A percentile compares a stretch with the other conserved stretches of the same genome.
phyloP scores from a whole-genome alignment of 2,113 vertebrate species.

The Delphinapterus leucas region DNA sequence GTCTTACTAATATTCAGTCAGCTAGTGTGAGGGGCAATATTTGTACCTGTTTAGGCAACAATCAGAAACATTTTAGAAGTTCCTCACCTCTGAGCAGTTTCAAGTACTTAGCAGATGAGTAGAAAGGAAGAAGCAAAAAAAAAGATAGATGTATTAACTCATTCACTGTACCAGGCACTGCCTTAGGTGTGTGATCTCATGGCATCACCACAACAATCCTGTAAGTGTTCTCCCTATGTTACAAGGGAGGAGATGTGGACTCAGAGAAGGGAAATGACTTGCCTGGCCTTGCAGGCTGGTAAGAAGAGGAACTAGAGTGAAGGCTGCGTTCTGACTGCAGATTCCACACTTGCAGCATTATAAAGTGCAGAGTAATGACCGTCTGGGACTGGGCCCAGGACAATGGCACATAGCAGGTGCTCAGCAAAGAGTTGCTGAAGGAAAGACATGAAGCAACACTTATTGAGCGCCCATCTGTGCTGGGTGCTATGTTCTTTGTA shows the following conservation, averaged over 20 bases:
- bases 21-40: neutral
- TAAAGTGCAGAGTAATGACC: neutral
- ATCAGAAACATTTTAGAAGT: neutral
- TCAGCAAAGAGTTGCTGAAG: neutral
- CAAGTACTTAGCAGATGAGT: neutral
- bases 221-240: neutral
- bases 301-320: neutral
- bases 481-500: neutral
- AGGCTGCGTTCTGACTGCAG: too few relatives aligned
- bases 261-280: neutral
- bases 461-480: rapidly evolving
- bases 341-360: neutral
- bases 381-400: too few relatives aligned
- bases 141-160: neutral
- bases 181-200: neutral
- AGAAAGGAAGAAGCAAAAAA: neutral
- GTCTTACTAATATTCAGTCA: neutral
- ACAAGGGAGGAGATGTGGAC: neutral
- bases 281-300: neutral
- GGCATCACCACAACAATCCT: neutral
- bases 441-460: neutral
- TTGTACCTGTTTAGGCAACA: neutral
- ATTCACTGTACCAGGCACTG: too few relatives aligned
- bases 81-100: neutral
- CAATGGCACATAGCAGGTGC: neutral